phyloP scores from a whole-genome alignment of 2,113 vertebrate species.

The Verasper variegatus region DNA sequence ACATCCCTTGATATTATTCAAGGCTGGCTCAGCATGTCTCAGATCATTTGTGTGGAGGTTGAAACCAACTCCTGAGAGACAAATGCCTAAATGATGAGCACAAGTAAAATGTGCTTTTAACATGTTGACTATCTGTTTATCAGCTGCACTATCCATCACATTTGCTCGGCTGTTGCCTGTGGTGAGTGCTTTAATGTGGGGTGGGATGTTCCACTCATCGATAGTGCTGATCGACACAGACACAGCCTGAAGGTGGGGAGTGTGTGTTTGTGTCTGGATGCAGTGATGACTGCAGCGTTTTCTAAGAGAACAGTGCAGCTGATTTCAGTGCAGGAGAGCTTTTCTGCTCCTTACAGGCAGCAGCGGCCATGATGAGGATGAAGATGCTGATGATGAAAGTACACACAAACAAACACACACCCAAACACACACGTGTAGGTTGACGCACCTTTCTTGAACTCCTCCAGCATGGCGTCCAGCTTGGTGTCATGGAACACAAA shows the following conservation, averaged over 20 bases:
- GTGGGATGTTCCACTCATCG: conserved; percentile 46
- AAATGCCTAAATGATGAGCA: neutral
- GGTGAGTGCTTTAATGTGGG: neutral
- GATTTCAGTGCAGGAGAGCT: neutral
- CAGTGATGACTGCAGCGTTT: neutral
- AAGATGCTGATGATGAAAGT: neutral
- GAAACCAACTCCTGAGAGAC: neutral
- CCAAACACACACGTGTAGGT: neutral
- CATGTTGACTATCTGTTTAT: too few species aligned
- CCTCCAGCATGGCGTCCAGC: conserved; percentile 96
- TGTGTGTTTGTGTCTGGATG: neutral
- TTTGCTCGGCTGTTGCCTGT: neutral
- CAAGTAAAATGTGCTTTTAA: neutral
- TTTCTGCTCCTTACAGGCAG: neutral
- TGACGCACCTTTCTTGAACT: conserved; percentile 95
- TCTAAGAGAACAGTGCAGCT: neutral
- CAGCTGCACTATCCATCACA: neutral
- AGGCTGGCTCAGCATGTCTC: neutral
- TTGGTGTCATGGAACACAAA: conserved; percentile 97
- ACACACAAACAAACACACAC: conserved; percentile 29
- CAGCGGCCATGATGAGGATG: neutral
- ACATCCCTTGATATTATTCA: neutral
- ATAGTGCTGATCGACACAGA: conserved; percentile 30
- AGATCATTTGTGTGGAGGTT: neutral
- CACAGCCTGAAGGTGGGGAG: neutral